Evolutionary conservation across 2,113 vertebrate species (phyloP).

Genomic region (Myrmecobius fasciatus): DNA sequence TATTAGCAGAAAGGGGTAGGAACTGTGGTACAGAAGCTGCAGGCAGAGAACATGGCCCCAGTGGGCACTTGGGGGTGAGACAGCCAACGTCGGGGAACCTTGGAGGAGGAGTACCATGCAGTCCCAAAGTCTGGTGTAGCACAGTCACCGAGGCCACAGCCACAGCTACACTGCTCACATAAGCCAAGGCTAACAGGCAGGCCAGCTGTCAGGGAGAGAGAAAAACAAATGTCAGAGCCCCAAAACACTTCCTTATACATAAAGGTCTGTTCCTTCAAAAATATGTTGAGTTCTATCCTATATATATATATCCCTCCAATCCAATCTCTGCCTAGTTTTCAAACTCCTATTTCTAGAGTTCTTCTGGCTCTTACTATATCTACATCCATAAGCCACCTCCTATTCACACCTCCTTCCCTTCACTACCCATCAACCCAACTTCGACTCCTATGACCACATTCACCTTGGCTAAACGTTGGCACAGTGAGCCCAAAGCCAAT

Average conservation of each 20-base stretch:
- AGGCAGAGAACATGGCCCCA: slow-evolving; percentile 62
- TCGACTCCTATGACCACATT: slow-evolving; percentile 33
- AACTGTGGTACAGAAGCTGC: not conserved
- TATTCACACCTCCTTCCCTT: not conserved
- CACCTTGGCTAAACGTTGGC: slow-evolving; percentile 94
- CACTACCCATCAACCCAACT: not conserved
- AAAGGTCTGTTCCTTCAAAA: not conserved
- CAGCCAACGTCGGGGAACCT: slow-evolving; percentile 29
- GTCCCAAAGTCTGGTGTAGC: slow-evolving; percentile 87
- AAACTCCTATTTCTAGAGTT: not conserved
- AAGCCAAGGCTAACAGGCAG: slow-evolving; percentile 92
- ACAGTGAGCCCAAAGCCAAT: slow-evolving; percentile 89
- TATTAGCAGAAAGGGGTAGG: slow-evolving; percentile 68
- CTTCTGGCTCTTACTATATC: not conserved
- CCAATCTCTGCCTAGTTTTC: not conserved
- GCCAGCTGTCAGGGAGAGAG: slow-evolving; percentile 86
- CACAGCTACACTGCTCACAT: slow-evolving; percentile 92
- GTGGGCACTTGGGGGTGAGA: slow-evolving; percentile 52
- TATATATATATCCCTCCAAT: not conserved
- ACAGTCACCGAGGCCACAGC: slow-evolving; percentile 88
- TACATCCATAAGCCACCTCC: not conserved
- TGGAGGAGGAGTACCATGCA: slow-evolving; percentile 67
- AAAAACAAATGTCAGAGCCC: not conserved
- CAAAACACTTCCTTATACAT: not conserved
- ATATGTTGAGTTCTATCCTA: not conserved